Evolutionary conservation across 2,797 vertebrate genomes (phyloP).

Genomic region (Remorina albescens): DNA sequence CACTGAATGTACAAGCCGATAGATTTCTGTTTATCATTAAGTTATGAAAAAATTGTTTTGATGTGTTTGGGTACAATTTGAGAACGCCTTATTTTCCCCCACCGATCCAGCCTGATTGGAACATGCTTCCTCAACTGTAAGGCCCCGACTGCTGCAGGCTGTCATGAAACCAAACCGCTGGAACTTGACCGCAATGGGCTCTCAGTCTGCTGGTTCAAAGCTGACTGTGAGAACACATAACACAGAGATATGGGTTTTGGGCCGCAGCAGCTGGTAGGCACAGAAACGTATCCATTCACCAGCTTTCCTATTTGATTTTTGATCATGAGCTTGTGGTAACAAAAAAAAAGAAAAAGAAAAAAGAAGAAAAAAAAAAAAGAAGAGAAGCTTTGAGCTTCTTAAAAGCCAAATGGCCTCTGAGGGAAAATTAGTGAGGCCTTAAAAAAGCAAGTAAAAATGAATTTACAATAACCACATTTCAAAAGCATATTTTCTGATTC

Average conservation of each 20-base stretch:
- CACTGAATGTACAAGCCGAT: no score
- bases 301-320: background rate
- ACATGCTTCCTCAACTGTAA: slow-evolving; percentile 1
- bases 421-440: slow-evolving; percentile 2
- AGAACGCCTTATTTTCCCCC: background rate
- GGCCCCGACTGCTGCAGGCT: slow-evolving; percentile 49
- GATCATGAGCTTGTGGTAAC: background rate
- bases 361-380: background rate
- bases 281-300: background rate
- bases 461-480: background rate
- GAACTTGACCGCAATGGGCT: slow-evolving; percentile 28
- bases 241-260: background rate
- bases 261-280: no score
- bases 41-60: no score
- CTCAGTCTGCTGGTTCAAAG: slow-evolving; percentile 43
- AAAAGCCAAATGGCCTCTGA: background rate
- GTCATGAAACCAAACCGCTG: slow-evolving; percentile 54
- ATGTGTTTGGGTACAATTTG: slow-evolving; percentile 1
- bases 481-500: background rate
- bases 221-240: slow-evolving; percentile 24
- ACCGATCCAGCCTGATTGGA: slow-evolving; percentile 24
- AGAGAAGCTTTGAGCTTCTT: background rate
- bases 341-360: background rate
- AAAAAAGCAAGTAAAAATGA: background rate
- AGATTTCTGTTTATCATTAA: no score